phyloP scores from a whole-genome alignment of 2,797 vertebrate genomes.

The Mormyrus hasselquistii region DNA sequence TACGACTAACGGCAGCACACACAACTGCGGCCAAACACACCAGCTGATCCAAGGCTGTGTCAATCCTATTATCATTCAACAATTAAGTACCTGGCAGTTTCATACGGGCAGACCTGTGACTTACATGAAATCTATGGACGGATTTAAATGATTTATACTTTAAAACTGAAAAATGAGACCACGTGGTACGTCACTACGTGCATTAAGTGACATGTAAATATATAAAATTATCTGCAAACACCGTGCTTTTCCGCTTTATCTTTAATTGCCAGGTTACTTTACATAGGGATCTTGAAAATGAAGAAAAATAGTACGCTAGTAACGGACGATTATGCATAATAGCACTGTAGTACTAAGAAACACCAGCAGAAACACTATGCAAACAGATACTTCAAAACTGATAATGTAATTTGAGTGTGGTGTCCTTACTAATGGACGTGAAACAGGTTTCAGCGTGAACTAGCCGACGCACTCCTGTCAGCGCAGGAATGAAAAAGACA shows the following conservation, averaged over 20 bases:
- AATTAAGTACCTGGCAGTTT: background rate
- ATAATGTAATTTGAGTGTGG: background rate
- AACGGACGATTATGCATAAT: background rate
- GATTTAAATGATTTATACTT: background rate
- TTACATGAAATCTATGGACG: background rate
- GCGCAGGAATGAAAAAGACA: constrained; percentile 17
- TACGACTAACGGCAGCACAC: background rate
- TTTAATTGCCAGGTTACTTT: background rate
- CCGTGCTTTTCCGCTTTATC: background rate
- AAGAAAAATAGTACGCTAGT: background rate
- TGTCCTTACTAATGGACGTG: background rate
- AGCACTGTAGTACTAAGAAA: background rate
- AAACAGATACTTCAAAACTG: background rate
- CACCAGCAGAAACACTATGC: background rate
- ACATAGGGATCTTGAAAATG: background rate
- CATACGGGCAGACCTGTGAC: no score
- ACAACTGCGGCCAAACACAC: background rate
- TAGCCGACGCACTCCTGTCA: background rate
- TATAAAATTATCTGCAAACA: background rate
- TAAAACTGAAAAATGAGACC: background rate
- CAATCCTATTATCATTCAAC: background rate
- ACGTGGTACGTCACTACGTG: background rate
- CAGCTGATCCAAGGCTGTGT: background rate
- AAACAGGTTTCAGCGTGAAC: background rate
- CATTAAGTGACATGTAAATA: background rate